Evolutionary conservation across 2,888 invertebrate genomes (phyloP), one percentile per base, ranked within the genome.

Genomic region (Cetonia aurata): DNA sequence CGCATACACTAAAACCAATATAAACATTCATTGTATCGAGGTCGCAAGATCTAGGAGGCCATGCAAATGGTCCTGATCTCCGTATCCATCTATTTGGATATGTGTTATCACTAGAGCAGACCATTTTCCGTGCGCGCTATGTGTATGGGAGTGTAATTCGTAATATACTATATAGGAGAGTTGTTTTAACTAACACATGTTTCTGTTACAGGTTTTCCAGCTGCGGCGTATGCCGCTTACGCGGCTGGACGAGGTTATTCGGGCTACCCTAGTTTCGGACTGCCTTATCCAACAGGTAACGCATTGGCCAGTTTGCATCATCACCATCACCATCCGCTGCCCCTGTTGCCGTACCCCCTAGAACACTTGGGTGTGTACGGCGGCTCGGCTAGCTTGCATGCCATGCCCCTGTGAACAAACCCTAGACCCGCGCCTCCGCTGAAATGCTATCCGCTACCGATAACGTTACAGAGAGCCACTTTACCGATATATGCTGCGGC

Each of bases 201-300:
- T 57, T 69, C 56, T 78, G 75, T 85, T 84, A 25, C 91, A 96
- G 96, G 96, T 90, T 96, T 96, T 87, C 95, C 96, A 89, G 93
- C 93, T 84, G 93, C 93, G 85, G 96, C 96, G 83, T 96, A 96
- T 88, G 96, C 96, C 88, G 96, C 96, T 85, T 96, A 96, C 88
- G 96, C 96, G 89, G 95, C 96, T 86, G 95, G 96, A 87, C 94
- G 96, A 88, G 95, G 96, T 86, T 96, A 96, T 89, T 95, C 96
- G 89, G 95, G 96, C 89, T 96, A 96, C 91, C 95, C 96, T 89
- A 95, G 96, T 91, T 96, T 96, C 90, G 96, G 96, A 91, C 94
- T 96, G 88, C 96, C 96, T 86, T 96, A 96, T 89, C 96, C 96
- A 86, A 94, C 96, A 95, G 96, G 96, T 96, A 95, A 96, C 91